Base-by-base conservation (phyloP, 1,140 invertebrate genomes). In the Aricia agestis region DNA sequence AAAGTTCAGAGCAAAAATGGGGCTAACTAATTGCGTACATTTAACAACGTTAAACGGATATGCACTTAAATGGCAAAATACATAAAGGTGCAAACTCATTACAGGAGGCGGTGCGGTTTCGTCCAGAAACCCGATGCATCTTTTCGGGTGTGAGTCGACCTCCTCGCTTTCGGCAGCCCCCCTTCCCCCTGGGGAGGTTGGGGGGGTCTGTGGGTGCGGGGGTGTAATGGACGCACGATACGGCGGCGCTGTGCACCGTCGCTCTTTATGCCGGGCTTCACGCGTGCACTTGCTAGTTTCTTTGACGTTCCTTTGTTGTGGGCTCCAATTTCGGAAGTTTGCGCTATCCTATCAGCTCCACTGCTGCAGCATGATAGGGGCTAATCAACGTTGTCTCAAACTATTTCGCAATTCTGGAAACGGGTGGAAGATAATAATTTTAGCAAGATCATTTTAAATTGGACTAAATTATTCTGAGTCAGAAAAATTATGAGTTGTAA, bases 261-360 rank as follows among this genome's bases (percentile, higher is more conserved):
- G 81, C 82, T 86, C 87, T 88, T 86, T 88, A 87, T 89, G 82
- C 80, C 77, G 73, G 81, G 80, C 79, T 81, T 80, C 81, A 87
- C 85, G 89, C 89, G 89, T 90, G 83, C 87, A 86, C 87, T 88
- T 86, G 82, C 86, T 83, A 85, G 78, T 88, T 89, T 91, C 89
- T 91, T 91, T 90, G 89, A 86, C 84, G 82, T 86, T 84, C 84
- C 86, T 91, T 91, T 91, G 89, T 91, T 91, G 85, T 78, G 85
- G 81, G 86, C 87, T 89, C 82, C 87, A 90, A 89, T 91, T 89
- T 90, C 81, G 86, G 81, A 81, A 84, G 78, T 75, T 79, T 81
- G 75, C 76, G 78, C 71, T 86, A 86, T 83, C 76, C 81, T 74
- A 73, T 81, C 77, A 61, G 59, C 59, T 31, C 36, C 59, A 68